phyloP scores from a whole-genome alignment of 2,113 vertebrate species.

The Sylvietta virens region DNA sequence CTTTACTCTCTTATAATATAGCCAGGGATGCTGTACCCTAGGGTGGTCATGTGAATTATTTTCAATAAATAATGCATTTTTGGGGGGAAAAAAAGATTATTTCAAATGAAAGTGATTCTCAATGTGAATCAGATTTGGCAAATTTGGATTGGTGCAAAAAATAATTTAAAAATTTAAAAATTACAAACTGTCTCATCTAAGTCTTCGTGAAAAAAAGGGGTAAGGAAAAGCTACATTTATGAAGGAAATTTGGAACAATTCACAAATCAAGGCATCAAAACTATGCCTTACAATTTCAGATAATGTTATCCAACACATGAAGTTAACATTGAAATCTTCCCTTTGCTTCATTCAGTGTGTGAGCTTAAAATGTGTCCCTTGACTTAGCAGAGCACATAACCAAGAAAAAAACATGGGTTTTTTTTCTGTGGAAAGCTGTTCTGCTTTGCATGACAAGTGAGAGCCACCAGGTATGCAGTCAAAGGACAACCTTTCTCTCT shows the following conservation, averaged over 20 bases:
- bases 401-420: neutral
- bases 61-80: neutral
- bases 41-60: neutral
- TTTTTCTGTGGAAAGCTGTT: neutral
- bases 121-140: neutral
- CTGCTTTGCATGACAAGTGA: neutral
- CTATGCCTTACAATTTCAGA: neutral
- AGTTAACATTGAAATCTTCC: neutral
- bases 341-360: neutral
- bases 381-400: neutral
- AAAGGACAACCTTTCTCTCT: neutral
- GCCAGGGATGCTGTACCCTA: neutral
- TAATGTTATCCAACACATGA: neutral
- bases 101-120: neutral
- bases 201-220: neutral
- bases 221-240: neutral
- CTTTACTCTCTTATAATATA: neutral
- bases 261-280: neutral
- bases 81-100: fast-evolving
- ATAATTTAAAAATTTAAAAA: neutral
- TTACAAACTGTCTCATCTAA: neutral
- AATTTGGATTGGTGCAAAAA: neutral
- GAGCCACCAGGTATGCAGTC: neutral
- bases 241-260: neutral
- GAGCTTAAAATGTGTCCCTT: neutral